Evolutionary conservation across 1,140 invertebrate genomes (phyloP).

Genomic region (Aplysia californica): DNA sequence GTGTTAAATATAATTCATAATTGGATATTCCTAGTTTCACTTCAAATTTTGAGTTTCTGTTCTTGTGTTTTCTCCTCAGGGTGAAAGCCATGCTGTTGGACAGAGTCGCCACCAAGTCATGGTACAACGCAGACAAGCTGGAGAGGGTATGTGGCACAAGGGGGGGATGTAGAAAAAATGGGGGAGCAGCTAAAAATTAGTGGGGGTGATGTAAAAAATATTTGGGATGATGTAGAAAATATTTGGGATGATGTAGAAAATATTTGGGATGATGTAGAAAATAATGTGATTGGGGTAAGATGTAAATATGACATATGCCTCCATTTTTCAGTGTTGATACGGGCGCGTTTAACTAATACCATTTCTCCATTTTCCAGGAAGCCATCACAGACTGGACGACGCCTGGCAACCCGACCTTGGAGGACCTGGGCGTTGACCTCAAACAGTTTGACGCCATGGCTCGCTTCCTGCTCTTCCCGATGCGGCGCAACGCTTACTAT

Average conservation of each 20-base stretch:
- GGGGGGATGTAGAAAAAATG: no score
- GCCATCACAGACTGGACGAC: slow-evolving; percentile 78
- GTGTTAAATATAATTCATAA: no score
- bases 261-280: no score
- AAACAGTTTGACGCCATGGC: slow-evolving; percentile 82
- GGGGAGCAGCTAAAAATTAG: no score
- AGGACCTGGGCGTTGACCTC: slow-evolving; percentile 86
- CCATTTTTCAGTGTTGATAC: not conserved
- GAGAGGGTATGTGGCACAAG: slow-evolving; percentile 83
- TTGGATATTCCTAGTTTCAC: no score
- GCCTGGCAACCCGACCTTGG: slow-evolving; percentile 78
- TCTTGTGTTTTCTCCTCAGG: slow-evolving; percentile 23
- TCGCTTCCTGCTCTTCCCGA: slow-evolving; percentile 75
- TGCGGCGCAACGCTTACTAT: slow-evolving; percentile 76
- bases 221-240: no score
- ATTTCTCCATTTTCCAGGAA: slow-evolving; percentile 73
- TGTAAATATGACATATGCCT: not conserved
- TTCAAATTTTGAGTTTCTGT: not conserved
- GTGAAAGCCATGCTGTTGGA: slow-evolving; percentile 36
- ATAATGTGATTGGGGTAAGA: no score
- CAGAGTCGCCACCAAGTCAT: slow-evolving; percentile 66
- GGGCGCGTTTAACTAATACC: not conserved
- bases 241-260: no score
- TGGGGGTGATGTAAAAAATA: no score
- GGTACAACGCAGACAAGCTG: slow-evolving; percentile 79